Evolutionary conservation across 2,113 vertebrate species (phyloP).

Genomic region (Anguilla rostrata): DNA sequence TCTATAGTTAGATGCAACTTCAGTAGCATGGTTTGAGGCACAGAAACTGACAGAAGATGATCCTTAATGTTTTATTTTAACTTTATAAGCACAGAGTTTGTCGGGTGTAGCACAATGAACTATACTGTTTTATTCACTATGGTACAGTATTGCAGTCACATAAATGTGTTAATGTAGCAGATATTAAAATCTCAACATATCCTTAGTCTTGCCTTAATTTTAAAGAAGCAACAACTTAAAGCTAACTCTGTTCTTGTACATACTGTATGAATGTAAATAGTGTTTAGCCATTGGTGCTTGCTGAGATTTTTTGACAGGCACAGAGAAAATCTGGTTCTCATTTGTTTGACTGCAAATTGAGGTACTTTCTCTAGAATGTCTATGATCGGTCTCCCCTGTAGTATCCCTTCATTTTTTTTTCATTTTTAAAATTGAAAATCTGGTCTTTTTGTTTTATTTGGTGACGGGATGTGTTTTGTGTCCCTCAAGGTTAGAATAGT

Average conservation of each 20-base stretch:
- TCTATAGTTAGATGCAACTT: not conserved
- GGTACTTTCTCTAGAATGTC: not conserved
- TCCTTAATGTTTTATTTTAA: not conserved
- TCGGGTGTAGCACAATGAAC: conserved; percentile 8
- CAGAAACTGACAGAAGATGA: not conserved
- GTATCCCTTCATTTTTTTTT: not conserved
- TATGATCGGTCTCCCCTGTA: not conserved
- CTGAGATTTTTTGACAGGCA: not conserved
- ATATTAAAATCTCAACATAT: not conserved
- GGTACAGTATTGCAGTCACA: not conserved
- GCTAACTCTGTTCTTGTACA: not conserved
- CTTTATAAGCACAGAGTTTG: not conserved
- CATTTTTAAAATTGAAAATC: not conserved
- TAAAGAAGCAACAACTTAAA: not conserved
- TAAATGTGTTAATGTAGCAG: not conserved
- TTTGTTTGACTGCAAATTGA: conserved; percentile 1
- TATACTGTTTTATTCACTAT: not conserved
- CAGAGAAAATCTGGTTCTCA: not conserved
- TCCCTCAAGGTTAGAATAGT: not conserved
- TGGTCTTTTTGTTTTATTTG: not conserved
- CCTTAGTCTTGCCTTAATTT: not conserved
- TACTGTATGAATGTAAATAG: not conserved
- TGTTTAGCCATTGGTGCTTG: not conserved
- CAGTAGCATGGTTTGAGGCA: not conserved
- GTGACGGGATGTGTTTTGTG: not conserved